Percentiles rank a stretch among this genome's conserved stretches.
Evolutionary conservation across 2,113 vertebrate genomes (phyloP).

Genomic region (Corydoras sp.): DNA sequence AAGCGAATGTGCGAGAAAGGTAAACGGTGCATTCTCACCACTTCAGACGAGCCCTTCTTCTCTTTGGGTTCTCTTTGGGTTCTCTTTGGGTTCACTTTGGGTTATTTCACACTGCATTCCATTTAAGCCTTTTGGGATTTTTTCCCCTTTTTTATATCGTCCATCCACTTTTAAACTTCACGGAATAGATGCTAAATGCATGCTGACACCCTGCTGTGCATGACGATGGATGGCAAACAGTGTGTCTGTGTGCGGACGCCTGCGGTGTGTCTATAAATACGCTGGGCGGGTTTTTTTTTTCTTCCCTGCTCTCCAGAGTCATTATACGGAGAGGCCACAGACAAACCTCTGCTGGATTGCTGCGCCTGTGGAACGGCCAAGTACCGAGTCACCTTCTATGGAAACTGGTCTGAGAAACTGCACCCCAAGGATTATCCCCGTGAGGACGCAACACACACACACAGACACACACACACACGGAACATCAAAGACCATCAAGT

Average conservation of each 20-base stretch:
- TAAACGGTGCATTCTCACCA: slow-evolving; percentile 53
- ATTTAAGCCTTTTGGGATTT: background rate
- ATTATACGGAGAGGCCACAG: slow-evolving; percentile 66
- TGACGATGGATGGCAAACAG: slow-evolving; percentile 46
- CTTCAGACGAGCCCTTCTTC: slow-evolving; percentile 3
- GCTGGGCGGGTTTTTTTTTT: background rate
- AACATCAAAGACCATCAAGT: too few species aligned
- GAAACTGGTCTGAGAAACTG: slow-evolving; percentile 84
- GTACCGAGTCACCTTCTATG: slow-evolving; percentile 82
- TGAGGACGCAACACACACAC: slow-evolving; percentile 52
- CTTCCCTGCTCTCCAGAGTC: slow-evolving; percentile 56
- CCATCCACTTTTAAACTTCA: slow-evolving; percentile 18
- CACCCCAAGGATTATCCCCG: slow-evolving; percentile 85
- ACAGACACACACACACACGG: too few species aligned
- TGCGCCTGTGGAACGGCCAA: slow-evolving; percentile 86
- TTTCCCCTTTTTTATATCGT: slow-evolving; percentile 18
- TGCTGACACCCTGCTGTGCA: slow-evolving; percentile 33
- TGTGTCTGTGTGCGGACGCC: slow-evolving; percentile 14
- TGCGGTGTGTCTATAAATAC: slow-evolving; percentile 14
- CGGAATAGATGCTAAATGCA: slow-evolving; percentile 45
- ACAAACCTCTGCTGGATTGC: slow-evolving; percentile 76
- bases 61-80: background rate
- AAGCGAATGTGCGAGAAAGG: slow-evolving; percentile 95
- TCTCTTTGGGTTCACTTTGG: slow-evolving; percentile 4
- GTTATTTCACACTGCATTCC: background rate